Evolutionary conservation across 2,888 invertebrate species (phyloP), one percentile per base, ranked within the genome.

Genomic region (Blastobasis lacticolella): DNA sequence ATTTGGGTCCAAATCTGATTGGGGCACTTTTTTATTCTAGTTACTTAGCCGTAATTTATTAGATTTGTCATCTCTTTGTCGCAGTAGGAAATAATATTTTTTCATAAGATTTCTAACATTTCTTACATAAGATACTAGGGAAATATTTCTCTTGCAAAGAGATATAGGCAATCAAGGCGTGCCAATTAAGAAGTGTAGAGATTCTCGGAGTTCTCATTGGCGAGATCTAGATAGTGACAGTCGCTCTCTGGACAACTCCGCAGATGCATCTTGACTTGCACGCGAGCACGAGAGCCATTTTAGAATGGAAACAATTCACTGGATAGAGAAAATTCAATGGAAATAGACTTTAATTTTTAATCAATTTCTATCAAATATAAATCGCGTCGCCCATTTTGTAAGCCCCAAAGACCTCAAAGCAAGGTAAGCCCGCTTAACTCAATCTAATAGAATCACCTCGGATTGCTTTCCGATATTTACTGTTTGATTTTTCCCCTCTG

Each of bases 381-480:
- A 74, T 71, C 61, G 54, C 49, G 52, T 53, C 48, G 58, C 51
- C 66, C 62, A 67, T 71, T 70, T 60, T 59, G 54, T 61, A 61
- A 68, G 59, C 60, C 71, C 64, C 63, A 52, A 63, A 72, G 67
- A 72, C 69, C 70, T 74, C 66, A 71, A 69, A 71, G 73, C 62
- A 67, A 71, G 71, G 73, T 75, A 74, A 75, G 66, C 66, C 62
- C 67, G 70, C 71, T 83, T 81, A 75, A 79, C 78, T 83, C 76
- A 81, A 79, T 78, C 78, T 84, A 87, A 86, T 84, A 82, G 84
- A 87, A 88, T 86, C 80, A 83, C 81, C 73, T 78, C 71, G 69
- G 81, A 84, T 85, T 79, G 80, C 79, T 86, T 85, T 84, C 82
- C 85, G 78, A 87, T 88, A 88, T 85, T 84, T 85, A 86, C 85